Evolutionary conservation across 2,888 invertebrate genomes (phyloP).

Genomic region (Aphrophora alni): DNA sequence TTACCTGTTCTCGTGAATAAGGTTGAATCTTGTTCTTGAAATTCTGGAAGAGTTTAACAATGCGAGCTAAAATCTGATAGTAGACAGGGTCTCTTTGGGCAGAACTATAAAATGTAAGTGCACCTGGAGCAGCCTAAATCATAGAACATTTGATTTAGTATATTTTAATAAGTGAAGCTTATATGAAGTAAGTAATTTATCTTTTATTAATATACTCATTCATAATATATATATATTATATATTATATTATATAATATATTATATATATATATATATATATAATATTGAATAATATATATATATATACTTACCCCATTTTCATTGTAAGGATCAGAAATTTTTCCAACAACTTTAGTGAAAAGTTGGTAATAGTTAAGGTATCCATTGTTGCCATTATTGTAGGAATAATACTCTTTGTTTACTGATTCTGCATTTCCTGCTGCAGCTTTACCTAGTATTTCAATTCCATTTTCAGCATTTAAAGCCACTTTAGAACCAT

Average conservation of each 20-base stretch:
- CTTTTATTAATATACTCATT: too few species aligned
- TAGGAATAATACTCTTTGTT: conserved; percentile 65
- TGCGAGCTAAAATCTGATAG: conserved; percentile 68
- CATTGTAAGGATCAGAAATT: conserved; percentile 56
- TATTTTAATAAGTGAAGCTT: too few species aligned
- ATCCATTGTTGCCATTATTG: conserved; percentile 31
- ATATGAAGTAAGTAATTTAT: too few species aligned
- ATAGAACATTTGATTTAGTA: not conserved
- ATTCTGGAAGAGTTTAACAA: conserved; percentile 62
- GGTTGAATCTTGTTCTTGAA: conserved; percentile 66
- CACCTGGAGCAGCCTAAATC: conserved; percentile 54
- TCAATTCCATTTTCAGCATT: conserved; percentile 68
- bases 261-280: too few species aligned
- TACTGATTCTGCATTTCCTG: conserved; percentile 68
- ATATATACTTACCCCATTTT: conserved; percentile 50
- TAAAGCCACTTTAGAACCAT: conserved; percentile 65
- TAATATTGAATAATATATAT: not conserved
- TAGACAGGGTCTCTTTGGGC: conserved; percentile 76
- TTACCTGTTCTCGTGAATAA: conserved; percentile 62
- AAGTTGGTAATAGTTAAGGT: conserved; percentile 59
- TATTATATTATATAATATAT: too few species aligned
- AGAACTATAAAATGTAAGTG: conserved; percentile 68
- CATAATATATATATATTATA: too few species aligned
- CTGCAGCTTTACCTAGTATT: conserved; percentile 68
- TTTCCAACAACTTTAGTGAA: conserved; percentile 61